Conservation (phyloP, 2,797 vertebrate genomes). For the Harpagifer antarcticus region DNA sequence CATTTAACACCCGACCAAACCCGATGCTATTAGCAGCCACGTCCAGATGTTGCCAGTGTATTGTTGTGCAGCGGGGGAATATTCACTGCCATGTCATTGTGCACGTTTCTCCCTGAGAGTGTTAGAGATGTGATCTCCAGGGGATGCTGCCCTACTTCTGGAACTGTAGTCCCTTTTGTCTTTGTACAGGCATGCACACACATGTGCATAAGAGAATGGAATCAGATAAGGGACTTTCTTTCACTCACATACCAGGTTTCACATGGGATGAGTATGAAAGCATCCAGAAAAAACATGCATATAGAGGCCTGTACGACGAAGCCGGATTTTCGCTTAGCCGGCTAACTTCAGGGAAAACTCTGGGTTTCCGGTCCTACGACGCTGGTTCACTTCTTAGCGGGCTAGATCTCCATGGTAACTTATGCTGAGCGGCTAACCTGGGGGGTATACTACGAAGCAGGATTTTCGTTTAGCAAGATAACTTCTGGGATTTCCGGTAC, state of each 20-base stretch:
- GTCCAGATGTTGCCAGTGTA: conserved; percentile 70
- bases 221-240: conserved; percentile 30
- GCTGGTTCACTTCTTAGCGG: no score
- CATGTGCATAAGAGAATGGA: conserved; percentile 24
- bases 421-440: no score
- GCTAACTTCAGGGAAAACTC: no score
- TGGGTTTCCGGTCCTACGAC: no score
- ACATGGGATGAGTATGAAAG: no score
- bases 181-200: conserved; percentile 31
- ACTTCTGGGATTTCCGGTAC: no score
- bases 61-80: conserved; percentile 63
- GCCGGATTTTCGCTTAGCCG: no score
- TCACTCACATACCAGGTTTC: conserved; percentile 27
- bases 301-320: no score
- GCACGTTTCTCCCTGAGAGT: conserved; percentile 58
- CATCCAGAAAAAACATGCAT: conserved; percentile 7
- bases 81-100: conserved; percentile 63
- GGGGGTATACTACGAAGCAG: no score
- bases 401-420: no score
- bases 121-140: conserved; percentile 60
- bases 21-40: conserved; percentile 43
- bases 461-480: no score
- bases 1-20: conserved; percentile 40
- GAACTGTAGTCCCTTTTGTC: conserved; percentile 66
- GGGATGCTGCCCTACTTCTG: conserved; percentile 78